Conservation (phyloP, 2,113 vertebrate genomes). For the Helogale parvula region DNA sequence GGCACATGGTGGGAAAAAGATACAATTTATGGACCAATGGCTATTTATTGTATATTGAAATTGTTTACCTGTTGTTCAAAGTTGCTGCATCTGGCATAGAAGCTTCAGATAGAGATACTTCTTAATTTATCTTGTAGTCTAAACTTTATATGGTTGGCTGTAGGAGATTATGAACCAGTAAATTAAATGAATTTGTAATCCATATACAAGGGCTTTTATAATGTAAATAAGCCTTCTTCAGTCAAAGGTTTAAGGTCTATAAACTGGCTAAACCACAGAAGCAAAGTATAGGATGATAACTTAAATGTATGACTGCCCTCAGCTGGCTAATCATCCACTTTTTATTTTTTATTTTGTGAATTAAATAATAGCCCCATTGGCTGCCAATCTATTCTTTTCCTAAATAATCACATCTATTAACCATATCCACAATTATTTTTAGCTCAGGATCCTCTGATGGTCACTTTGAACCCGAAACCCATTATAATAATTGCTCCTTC, state of each 20-base stretch:
- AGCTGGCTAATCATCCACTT: neutral
- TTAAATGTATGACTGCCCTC: neutral
- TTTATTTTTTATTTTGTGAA: neutral
- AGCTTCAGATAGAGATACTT: neutral
- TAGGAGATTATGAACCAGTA: neutral
- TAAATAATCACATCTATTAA: neutral
- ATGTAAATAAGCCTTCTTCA: neutral
- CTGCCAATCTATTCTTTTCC: neutral
- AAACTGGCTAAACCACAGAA: neutral
- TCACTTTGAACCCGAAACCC: constrained; percentile 6
- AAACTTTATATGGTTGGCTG: neutral
- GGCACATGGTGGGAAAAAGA: neutral
- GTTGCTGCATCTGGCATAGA: neutral
- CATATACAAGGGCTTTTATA: neutral
- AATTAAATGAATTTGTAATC: neutral
- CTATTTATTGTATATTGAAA: neutral
- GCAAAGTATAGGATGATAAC: neutral
- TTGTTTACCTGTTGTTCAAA: neutral
- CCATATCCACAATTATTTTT: neutral
- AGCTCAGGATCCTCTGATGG: neutral
- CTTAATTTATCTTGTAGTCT: neutral
- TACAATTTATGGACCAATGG: neutral
- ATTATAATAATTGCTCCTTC: neutral
- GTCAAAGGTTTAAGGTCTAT: neutral
- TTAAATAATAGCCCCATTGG: neutral